Percentiles rank a stretch among this genome's conserved stretches.
These are phyloP conservation scores for Macropis europaea DNA, from an alignment of 2,888 invertebrate species.

Conservation along the genomic window DNA sequence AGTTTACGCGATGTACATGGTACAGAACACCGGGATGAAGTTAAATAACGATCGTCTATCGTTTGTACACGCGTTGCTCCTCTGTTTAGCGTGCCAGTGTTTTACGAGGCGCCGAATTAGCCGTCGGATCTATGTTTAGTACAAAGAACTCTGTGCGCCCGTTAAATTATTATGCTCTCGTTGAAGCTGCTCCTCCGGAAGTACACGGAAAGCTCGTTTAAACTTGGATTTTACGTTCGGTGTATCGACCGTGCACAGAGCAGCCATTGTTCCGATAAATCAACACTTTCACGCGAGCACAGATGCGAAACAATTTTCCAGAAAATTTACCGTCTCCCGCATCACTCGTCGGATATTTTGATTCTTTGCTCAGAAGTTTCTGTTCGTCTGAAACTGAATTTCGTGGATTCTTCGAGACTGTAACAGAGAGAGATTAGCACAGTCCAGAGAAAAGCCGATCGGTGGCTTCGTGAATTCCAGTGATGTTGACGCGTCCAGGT, in stretches of 20 bases:
- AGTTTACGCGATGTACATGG: no score
- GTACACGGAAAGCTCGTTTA: constrained; percentile 13
- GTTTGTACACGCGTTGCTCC: not conserved
- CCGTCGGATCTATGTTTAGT: not conserved
- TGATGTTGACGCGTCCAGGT: no score
- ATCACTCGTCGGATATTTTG: no score
- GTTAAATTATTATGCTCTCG: constrained; percentile 23
- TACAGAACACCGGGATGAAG: no score
- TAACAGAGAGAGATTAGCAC: constrained; percentile 20
- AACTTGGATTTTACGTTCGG: constrained; percentile 13
- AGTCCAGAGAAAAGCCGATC: not conserved
- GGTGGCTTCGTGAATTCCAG: no score
- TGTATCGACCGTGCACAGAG: not conserved
- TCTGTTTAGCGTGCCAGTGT: not conserved
- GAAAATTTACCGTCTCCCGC: no score
- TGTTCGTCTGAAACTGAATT: no score
- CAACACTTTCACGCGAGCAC: not conserved
- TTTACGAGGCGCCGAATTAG: not conserved
- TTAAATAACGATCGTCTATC: not conserved
- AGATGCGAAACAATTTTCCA: not conserved
- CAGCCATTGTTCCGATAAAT: not conserved
- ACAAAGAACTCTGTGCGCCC: not conserved
- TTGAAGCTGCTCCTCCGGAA: constrained; percentile 4
- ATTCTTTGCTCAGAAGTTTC: no score
- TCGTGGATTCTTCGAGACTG: no score